Conservation (phyloP, 2,113 vertebrate genomes). For the Salvelinus alpinus region DNA sequence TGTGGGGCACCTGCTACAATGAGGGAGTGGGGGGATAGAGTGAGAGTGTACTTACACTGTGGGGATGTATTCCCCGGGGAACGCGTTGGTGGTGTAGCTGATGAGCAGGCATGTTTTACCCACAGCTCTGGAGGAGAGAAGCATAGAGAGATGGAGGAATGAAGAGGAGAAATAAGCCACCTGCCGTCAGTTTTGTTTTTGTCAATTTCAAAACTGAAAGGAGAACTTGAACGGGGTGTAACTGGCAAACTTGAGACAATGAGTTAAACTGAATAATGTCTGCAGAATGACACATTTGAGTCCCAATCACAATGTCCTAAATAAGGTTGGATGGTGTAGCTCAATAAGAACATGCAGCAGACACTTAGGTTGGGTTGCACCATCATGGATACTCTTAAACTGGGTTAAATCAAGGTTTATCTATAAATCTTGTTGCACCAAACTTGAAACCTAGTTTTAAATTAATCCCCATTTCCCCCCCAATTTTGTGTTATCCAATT, state of each 20-base stretch:
- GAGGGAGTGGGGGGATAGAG: no score
- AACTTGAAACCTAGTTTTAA: no score
- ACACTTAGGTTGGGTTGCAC: no score
- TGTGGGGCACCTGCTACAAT: no score
- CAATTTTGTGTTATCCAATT: no score
- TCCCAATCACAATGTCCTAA: no score
- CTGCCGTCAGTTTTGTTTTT: neutral
- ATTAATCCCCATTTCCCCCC: no score
- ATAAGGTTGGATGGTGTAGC: no score
- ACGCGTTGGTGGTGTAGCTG: slow-evolving; percentile 99
- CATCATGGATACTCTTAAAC: no score
- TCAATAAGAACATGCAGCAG: no score
- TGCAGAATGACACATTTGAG: neutral
- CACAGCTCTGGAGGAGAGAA: slow-evolving; percentile 82
- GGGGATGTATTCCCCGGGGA: slow-evolving; percentile 98
- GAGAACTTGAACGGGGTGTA: neutral
- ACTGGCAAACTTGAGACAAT: neutral
- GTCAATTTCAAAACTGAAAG: neutral
- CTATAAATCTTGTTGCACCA: no score
- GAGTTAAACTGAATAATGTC: neutral
- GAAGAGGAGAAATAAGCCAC: neutral
- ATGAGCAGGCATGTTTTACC: slow-evolving; percentile 99
- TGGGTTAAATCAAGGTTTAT: no score
- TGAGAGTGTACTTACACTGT: slow-evolving; percentile 86
- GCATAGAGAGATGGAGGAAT: neutral